Conservation (phyloP, 2,888 invertebrate genomes). For the Parnassius smintheus region DNA sequence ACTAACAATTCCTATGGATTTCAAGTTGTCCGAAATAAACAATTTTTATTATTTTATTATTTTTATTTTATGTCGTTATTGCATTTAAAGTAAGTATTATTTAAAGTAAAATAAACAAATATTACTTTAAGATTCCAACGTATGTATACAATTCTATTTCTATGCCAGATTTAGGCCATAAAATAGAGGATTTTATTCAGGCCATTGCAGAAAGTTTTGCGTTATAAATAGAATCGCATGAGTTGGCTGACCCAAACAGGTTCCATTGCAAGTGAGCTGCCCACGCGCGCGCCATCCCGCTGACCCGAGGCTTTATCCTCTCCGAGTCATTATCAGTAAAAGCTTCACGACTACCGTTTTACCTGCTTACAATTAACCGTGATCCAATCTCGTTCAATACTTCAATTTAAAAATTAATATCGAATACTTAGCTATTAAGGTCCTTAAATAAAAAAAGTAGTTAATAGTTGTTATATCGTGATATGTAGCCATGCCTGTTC, state of each 20-base stretch:
- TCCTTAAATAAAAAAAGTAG: neutral
- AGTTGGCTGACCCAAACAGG: slow-evolving; percentile 77
- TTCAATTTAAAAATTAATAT: no score
- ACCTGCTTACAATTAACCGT: slow-evolving; percentile 14
- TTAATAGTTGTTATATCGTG: neutral
- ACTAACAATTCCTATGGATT: no score
- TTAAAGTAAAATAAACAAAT: no score
- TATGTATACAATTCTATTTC: slow-evolving; percentile 6
- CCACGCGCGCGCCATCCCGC: slow-evolving; percentile 61
- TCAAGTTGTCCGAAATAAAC: no score
- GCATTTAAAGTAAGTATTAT: no score
- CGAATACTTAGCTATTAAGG: neutral
- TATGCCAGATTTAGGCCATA: slow-evolving; percentile 32
- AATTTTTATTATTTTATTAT: no score
- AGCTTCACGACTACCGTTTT: slow-evolving; percentile 32
- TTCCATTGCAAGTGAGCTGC: slow-evolving; percentile 67
- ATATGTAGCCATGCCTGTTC: neutral
- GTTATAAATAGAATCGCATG: slow-evolving; percentile 71
- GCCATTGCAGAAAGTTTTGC: slow-evolving; percentile 58
- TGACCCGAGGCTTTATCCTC: slow-evolving; percentile 49
- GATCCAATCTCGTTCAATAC: neutral
- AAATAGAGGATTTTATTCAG: slow-evolving; percentile 40
- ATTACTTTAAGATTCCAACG: no score
- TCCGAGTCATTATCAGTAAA: slow-evolving; percentile 53
- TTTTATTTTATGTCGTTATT: no score